Evolutionary conservation across 1,140 invertebrate genomes (phyloP), one percentile per base, ranked within the genome.

Genomic region (Conopomorpha cramerella): DNA sequence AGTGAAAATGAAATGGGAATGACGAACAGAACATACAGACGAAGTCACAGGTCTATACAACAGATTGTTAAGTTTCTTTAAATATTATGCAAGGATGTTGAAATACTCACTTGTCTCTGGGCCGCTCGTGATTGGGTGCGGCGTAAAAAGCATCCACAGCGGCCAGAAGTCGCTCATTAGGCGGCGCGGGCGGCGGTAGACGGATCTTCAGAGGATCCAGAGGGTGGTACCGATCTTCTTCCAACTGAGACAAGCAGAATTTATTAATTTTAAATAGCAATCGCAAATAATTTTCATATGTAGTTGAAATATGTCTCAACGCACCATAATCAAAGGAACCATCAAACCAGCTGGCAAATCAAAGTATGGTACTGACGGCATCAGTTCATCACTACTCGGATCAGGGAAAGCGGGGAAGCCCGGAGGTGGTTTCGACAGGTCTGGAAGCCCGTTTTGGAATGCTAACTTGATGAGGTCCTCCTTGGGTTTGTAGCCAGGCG

Each of bases 61-160:
- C n/a, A n/a, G n/a, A n/a, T n/a, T n/a, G n/a, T n/a, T n/a, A n/a
- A n/a, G n/a, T n/a, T n/a, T n/a, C n/a, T n/a, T n/a, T n/a, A n/a
- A n/a, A 18, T 25, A 29, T 11, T 30, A 17, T 23, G 14, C 26
- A 33, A 12, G 32, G n/a, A n/a, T n/a, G n/a, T n/a, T n/a, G n/a
- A n/a, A n/a, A n/a, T 37, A 62, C 78, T 80, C 77, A 95, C 92
- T 91, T 93, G 72, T 98, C 95, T 55, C 95, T 79, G 0, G 95
- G 95, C 40, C 92, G 84, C 49, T 98, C 95, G 61, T 98, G 95
- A 43, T 91, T 91, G 8, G 95, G 94, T 17, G 90, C 86, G 7
- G 90, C 87, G 67, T 98, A 98, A 77, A 98, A 99, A 1, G 93
- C 92, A 64, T 98, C 95, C 0, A 99, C 89, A 29, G 96, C 95